Conservation (phyloP, 2,113 vertebrate species). For the Semnornis frantzii region DNA sequence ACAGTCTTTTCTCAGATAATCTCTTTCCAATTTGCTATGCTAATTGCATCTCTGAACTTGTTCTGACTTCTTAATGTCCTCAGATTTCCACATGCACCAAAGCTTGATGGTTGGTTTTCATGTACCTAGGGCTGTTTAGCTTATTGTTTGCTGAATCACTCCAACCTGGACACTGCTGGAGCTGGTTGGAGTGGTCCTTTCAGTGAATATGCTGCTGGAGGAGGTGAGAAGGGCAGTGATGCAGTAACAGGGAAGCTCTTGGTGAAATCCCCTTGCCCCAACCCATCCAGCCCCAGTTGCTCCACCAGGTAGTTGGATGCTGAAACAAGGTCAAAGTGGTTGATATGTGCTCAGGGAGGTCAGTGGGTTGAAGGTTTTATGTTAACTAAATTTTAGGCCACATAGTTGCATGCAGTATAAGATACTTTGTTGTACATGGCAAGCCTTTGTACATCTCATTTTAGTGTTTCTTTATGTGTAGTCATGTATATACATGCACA, state of each 20-base stretch:
- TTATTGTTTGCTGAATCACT: background rate
- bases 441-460: background rate
- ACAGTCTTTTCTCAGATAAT: background rate
- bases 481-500: background rate
- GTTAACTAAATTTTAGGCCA: background rate
- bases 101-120: background rate
- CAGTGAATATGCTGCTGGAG: background rate
- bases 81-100: background rate
- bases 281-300: background rate
- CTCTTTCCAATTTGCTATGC: background rate
- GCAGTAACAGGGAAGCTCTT: rapidly evolving
- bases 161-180: background rate
- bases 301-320: background rate
- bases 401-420: rapidly evolving
- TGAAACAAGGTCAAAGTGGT: rapidly evolving
- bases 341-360: background rate
- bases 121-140: background rate
- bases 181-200: background rate
- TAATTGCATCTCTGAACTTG: background rate
- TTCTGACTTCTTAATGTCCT: background rate
- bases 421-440: background rate
- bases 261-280: background rate
- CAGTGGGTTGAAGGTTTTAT: background rate
- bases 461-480: background rate
- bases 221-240: background rate